Percentiles rank a stretch among this genome's conserved stretches.
Evolutionary conservation across 1,140 invertebrate genomes (phyloP).

Genomic region (Battus philenor): DNA sequence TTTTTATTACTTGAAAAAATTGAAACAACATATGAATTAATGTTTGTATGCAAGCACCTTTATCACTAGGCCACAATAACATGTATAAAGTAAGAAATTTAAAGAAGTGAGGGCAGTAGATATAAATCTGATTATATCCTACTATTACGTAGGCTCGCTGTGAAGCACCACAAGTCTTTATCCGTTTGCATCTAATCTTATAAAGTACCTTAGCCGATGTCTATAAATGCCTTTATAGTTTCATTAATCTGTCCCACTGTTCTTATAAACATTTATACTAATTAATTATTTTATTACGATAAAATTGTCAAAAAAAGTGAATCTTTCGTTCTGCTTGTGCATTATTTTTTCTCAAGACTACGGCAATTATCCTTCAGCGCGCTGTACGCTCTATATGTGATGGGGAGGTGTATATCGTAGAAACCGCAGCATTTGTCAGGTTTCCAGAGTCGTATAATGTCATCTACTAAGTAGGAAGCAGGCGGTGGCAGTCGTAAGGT

Average conservation of each 20-base stretch:
- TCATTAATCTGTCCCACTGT: constrained; percentile 16
- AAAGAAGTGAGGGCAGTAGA: constrained; percentile 29
- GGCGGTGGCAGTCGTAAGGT: constrained; percentile 65
- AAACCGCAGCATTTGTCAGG: constrained; percentile 67
- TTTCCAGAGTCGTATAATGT: constrained; percentile 66
- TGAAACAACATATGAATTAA: constrained; percentile 15
- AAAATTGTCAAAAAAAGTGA: too few relatives aligned
- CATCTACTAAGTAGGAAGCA: constrained; percentile 67
- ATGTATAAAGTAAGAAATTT: constrained; percentile 18
- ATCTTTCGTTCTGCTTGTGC: neutral
- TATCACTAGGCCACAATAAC: neutral
- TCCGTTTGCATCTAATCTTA: constrained; percentile 74
- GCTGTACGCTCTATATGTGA: neutral
- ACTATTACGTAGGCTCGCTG: constrained; percentile 48
- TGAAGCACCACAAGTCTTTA: constrained; percentile 70
- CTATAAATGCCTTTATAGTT: constrained; percentile 24
- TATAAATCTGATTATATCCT: constrained; percentile 59
- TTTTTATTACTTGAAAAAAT: too few relatives aligned
- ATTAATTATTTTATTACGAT: too few relatives aligned
- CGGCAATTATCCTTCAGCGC: constrained; percentile 2
- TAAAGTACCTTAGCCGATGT: constrained; percentile 63
- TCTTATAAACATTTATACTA: neutral
- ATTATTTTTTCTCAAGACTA: constrained; percentile 11
- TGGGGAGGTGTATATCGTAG: constrained; percentile 45
- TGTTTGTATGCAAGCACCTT: constrained; percentile 14